Evolutionary conservation across 2,888 invertebrate species (phyloP).

Genomic region (Eilema depressum): DNA sequence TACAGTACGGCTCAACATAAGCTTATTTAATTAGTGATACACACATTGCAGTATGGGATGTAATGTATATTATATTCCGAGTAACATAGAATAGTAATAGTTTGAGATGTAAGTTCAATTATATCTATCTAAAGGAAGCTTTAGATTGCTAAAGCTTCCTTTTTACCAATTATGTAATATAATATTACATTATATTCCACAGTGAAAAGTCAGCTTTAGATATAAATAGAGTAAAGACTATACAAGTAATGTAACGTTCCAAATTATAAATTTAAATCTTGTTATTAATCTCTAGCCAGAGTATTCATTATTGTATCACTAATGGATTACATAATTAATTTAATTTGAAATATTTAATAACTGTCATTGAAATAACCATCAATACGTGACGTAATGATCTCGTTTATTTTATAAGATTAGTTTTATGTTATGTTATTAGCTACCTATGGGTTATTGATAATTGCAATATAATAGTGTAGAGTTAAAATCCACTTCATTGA

Average conservation of each 20-base stretch:
- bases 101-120: too few species aligned
- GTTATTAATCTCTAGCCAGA: not conserved
- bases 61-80: too few species aligned
- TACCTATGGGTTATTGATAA: not conserved
- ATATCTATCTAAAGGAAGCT: too few species aligned
- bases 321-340: conserved; percentile 1
- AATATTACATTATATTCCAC: too few species aligned
- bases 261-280: conserved; percentile 17
- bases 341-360: not conserved
- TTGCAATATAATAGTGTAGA: not conserved
- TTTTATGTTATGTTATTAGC: too few species aligned
- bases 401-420: not conserved
- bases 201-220: not conserved
- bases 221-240: conserved; percentile 31
- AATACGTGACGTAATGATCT: not conserved
- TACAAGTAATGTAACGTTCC: conserved; percentile 40
- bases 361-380: not conserved
- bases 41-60: not conserved
- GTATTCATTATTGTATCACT: not conserved
- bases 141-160: too few species aligned
- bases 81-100: too few species aligned
- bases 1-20: conserved; percentile 63
- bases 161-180: too few species aligned
- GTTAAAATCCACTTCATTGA: not conserved
- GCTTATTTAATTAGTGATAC: conserved; percentile 46